These are phyloP conservation scores for Ptychochromis oligacanthus DNA, from an alignment of 2,113 vertebrate species.

Conservation along the genomic window DNA sequence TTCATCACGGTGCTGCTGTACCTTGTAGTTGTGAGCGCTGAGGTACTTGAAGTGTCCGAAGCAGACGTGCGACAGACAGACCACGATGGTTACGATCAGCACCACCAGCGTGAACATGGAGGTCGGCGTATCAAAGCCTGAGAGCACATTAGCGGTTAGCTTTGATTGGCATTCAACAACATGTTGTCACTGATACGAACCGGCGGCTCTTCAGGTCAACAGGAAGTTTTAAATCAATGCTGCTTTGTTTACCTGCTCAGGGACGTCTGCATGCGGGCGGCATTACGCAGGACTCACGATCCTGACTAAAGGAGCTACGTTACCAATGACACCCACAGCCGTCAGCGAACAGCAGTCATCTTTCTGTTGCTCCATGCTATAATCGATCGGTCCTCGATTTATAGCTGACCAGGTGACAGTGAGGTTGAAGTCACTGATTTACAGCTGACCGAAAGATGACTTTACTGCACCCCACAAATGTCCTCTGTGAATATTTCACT, in stretches of 20 bases:
- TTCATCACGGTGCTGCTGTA: conserved; percentile 49
- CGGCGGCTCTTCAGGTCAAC: too few relatives aligned
- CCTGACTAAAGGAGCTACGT: not conserved
- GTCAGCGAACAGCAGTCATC: too few relatives aligned
- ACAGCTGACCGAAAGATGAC: too few relatives aligned
- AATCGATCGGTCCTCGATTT: not conserved
- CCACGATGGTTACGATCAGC: conserved; percentile 95
- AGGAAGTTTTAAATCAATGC: not conserved
- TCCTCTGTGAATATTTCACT: not conserved
- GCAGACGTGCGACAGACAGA: conserved; percentile 96
- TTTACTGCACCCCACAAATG: not conserved
- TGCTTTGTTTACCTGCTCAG: too few relatives aligned
- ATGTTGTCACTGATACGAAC: not conserved
- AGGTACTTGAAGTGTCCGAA: conserved; percentile 99
- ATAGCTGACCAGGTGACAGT: rapidly evolving
- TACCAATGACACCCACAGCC: too few relatives aligned
- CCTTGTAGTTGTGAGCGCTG: conserved; percentile 99
- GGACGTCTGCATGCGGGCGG: too few relatives aligned
- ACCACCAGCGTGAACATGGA: conserved; percentile 99
- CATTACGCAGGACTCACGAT: too few relatives aligned
- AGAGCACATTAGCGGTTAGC: not conserved
- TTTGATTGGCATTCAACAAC: not conserved
- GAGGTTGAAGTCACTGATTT: not conserved
- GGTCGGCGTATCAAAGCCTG: conserved; percentile 90
- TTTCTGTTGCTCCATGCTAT: not conserved